Base-by-base conservation (phyloP, 2,888 invertebrate genomes). In the Clistopyga incitator region DNA sequence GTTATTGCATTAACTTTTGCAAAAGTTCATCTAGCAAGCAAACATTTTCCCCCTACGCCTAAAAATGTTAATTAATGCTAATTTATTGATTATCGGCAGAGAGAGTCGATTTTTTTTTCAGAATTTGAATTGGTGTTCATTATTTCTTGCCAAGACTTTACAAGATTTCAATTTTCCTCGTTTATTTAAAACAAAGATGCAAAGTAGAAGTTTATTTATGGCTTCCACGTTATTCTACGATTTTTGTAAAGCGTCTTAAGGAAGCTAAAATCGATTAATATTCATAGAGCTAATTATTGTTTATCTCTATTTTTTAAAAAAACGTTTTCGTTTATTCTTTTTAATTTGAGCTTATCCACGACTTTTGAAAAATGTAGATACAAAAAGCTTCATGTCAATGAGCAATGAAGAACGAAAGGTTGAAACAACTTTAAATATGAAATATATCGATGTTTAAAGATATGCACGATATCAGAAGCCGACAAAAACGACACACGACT, bases 391-490 rank as follows among this genome's bases (percentile, higher is more conserved):
- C 18, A 52, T 45, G 29, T 42, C 34, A 54, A 45, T 45, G 42
- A 29, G 52, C 56, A 81, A 86, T 86, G 82, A 87, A 87, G 87
- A 84, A 86, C 84, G 83, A 79, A 85, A 86, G 87, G 88, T 89
- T 87, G 86, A 87, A 78, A 84, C 84, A 88, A 88, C 84, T 74
- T 84, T 85, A 87, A 82, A 86, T 65, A 42, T 3, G 20, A 65
- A 70, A 71, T 38, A 25, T 86, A 87, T 89, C 82, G 89, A 86
- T 84, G 88, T 89, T 87, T 86, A 85, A 70, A 88, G 91, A 90
- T 91, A 91, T 72, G 76, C 64, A 85, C 74, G 85, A 59, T 90
- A 91, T 91, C 90, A 71, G 82, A 87, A 88, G 87, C 85, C 82
- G 68, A 75, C 52, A 59, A 25, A 29, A 70, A 59, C 61, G 59